These are phyloP conservation scores for Drosophila rellima DNA, from an alignment of 2,888 invertebrate species.

Conservation along the genomic window DNA sequence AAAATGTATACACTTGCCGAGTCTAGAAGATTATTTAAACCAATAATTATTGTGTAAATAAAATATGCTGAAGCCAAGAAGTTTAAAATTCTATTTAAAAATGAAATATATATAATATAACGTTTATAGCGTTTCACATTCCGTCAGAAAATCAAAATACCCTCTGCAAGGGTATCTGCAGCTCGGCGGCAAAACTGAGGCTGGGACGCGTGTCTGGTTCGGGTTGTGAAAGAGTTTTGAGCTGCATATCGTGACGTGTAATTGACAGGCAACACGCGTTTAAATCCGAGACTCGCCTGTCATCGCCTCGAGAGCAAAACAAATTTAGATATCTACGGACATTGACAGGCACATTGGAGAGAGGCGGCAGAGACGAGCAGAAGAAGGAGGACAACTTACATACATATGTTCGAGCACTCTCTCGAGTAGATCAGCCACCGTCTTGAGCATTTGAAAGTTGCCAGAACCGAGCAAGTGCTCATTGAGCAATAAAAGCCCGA, in stretches of 20 bases:
- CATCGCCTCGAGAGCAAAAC: slow-evolving; percentile 72
- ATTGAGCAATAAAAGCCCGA: slow-evolving; percentile 4
- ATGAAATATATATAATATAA: neutral
- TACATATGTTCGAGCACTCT: slow-evolving; percentile 20
- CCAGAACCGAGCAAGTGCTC: slow-evolving; percentile 26
- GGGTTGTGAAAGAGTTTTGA: slow-evolving; percentile 68
- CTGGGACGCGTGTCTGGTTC: slow-evolving; percentile 44
- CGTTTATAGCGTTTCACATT: neutral
- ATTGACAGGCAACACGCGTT: slow-evolving; percentile 81
- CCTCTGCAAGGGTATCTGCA: neutral
- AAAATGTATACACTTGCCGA: neutral
- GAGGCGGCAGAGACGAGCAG: neutral
- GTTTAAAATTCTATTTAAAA: no score
- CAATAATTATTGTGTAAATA: no score
- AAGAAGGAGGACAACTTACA: neutral
- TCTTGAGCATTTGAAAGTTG: slow-evolving; percentile 42
- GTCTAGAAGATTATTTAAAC: neutral
- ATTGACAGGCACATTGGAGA: slow-evolving; percentile 35
- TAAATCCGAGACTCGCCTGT: slow-evolving; percentile 56
- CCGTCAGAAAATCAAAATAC: neutral
- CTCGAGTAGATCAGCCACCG: slow-evolving; percentile 43
- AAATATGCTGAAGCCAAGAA: no score
- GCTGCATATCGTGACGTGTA: slow-evolving; percentile 67
- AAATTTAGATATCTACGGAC: slow-evolving; percentile 65
- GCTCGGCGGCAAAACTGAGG: slow-evolving; percentile 5